Base-by-base conservation (phyloP, 2,797 vertebrate species). In the Lepilemur ruficaudatus region DNA sequence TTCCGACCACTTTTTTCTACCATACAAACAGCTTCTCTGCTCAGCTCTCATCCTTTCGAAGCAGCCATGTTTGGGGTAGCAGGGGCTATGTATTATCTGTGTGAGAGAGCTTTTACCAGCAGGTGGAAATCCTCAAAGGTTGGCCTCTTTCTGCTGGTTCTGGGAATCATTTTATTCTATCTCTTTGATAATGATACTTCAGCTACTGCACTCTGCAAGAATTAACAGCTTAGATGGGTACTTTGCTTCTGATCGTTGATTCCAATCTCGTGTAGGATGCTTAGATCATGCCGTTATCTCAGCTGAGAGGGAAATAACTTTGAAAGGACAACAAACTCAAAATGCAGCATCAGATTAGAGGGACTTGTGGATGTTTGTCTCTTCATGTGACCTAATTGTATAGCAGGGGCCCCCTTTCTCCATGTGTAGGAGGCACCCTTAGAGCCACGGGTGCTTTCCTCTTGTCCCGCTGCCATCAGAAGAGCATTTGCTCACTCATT, bases 81-180 rank as follows among this genome's bases (percentile, higher is more conserved):
- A 98, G 99, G 98, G 98, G 99, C 99, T 98, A 96, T 99, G 98
- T 99, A 99, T 98, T 99, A 98, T 98, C 99, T 99, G 50, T 99
- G 99, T 99, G 98, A 98, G 98, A 98, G 98, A 98, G 98, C 99
- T 98, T 98, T 99, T 98, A 96, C 98, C 99, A 98, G 98, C 98
- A 98, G 98, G 98, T 98, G 98, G 99, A 98, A 98, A 98, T 98
- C 97, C 93, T 48, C 98, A 98, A 99, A 99, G 99, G 99, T 99
- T 99, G 99, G 99, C 99, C 97, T 99, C 98, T 98, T 98, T 98
- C 98, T 97, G 98, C 98, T 98, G 98, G 98, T 94, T 98, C 98
- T 98, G 98, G 98, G 97, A 97, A 97, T 98, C 97, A 97, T 97
- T 97, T 98, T 97, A 97, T 98, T 96, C 96, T 96, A 95, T 98